Base-by-base conservation (phyloP, 2,888 invertebrate species). In the Scaptomyza parva region DNA sequence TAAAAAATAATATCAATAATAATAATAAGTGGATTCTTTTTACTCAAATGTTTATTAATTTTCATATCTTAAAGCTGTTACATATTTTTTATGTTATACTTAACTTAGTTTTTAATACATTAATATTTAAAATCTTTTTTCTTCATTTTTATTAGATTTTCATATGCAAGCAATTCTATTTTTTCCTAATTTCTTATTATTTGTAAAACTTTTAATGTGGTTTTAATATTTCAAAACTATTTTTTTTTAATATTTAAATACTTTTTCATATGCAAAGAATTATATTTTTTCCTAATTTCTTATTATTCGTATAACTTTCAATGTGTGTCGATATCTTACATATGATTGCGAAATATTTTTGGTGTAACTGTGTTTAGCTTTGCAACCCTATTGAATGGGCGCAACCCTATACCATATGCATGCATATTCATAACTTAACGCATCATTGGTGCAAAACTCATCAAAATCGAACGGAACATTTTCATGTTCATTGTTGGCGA, bases 341-440 rank as follows among this genome's bases (percentile, higher is more conserved):
- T n/a, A n/a, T 9, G 3, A 6, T 18, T 47, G 2, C 2, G 4
- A 17, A 17, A 8, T 1, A 12, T 8, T 12, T 44, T 2, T 2
- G n/a, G n/a, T n/a, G 12, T 18, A n/a, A 8, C 0, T 24, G 26
- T 55, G 14, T n/a, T 44, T 12, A 18, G 2, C 14, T 20, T 22
- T 1, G 18, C 18, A 30, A 14, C 37, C 72, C 47, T 47, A n/a
- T 26, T 7, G 26, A 28, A 18, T 1, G 9, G 5, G 7, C 35
- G 7, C 35, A 20, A 35, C 41, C 60, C 30, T 52, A 7, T n/a
- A n/a, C n/a, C n/a, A n/a, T n/a, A n/a, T n/a, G n/a, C n/a, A n/a
- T 60, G 70, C 52, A 54, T 62, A 65, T 86, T 88, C 81, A 87
- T 82, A 88, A 78, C 51, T 83, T 77, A 73, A 84, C 88, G 88